A percentile compares a stretch with the other conserved stretches of the same genome.
Conservation (phyloP, 2,113 vertebrate species). For the Gnathonemus longibarbis region DNA sequence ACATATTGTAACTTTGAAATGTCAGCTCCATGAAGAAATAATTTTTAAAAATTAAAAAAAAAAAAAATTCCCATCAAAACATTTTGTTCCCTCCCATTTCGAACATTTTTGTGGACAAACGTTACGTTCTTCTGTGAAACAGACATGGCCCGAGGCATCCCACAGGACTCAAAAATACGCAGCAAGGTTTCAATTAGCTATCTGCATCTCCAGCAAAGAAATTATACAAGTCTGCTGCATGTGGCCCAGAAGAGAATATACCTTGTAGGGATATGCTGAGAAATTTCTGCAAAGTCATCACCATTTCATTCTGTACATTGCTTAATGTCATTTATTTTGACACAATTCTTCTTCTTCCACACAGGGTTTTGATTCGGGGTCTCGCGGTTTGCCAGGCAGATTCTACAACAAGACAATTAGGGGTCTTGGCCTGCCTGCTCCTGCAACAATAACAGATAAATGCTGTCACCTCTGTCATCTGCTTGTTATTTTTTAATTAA, state of each 20-base stretch:
- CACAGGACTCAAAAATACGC: not conserved
- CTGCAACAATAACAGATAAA: conserved; percentile 1
- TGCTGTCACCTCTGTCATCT: not conserved
- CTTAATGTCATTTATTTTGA: not conserved
- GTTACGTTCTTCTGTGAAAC: not conserved
- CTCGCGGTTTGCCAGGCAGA: not conserved
- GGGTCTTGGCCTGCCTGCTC: not conserved
- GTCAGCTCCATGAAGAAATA: not conserved
- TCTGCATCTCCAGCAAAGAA: not conserved
- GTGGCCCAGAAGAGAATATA: not conserved
- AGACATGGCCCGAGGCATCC: not conserved
- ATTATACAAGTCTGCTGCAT: not conserved
- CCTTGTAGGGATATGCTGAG: not conserved
- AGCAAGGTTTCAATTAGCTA: not conserved
- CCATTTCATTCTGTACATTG: not conserved
- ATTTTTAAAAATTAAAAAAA: not conserved
- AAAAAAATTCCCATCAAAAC: not conserved
- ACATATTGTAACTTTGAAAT: not conserved
- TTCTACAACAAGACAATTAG: not conserved
- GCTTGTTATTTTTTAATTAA: not conserved
- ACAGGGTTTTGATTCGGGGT: not conserved
- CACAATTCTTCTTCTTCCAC: not conserved
- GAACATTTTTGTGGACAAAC: not conserved
- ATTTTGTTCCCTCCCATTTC: not conserved
- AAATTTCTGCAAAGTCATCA: not conserved